Evolutionary conservation across 2,797 vertebrate species (phyloP), one percentile per base, ranked within the genome.

Genomic region (Caiman crocodilus): DNA sequence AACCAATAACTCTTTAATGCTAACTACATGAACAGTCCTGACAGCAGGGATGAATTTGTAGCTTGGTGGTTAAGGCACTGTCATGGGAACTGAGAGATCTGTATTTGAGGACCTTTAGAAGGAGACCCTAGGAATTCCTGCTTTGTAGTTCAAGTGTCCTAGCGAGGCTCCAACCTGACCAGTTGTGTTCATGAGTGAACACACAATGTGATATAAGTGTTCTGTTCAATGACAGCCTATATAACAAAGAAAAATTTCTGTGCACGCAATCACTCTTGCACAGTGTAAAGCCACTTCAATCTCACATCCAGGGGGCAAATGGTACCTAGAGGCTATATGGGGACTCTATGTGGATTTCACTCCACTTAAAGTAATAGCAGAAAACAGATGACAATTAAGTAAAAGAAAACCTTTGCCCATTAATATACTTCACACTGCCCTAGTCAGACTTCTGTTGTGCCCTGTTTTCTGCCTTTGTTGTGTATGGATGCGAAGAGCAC

Each of bases 281-380:
- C 23, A 73, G 42, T 50, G 6, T 50, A 50, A 50, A 10, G 42
- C 42, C 10, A 7, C 42, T 50, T 50, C 42, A 50, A 50, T 10
- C 42, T 50, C 42, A 50, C 11, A 50, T 50, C 42, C 9, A 50
- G 42, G 42, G 42, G 42, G 42, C 42, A 50, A 50, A 50, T 50
- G 42, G 42, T 50, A 0, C 6, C 73, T 15, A 57, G 42, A 18
- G 20, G 17, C 56, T 1, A 1, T 3, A 35, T 25, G 28, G 5
- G n/a, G 25, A 35, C 55, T 73, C 15, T 4, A 3, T 0, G 25
- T 71, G 17, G 64, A 23, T 5, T 42, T 20, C 7, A 10, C 42
- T 69, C 14, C 4, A 1, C 14, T 9, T 14, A 26, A 56, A 50
- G n/a, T 77, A 82, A 50, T 4, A 35, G 56, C 6, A 7, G 11